phyloP scores from a whole-genome alignment of 2,888 invertebrate genomes.

The Conus canariensis region DNA sequence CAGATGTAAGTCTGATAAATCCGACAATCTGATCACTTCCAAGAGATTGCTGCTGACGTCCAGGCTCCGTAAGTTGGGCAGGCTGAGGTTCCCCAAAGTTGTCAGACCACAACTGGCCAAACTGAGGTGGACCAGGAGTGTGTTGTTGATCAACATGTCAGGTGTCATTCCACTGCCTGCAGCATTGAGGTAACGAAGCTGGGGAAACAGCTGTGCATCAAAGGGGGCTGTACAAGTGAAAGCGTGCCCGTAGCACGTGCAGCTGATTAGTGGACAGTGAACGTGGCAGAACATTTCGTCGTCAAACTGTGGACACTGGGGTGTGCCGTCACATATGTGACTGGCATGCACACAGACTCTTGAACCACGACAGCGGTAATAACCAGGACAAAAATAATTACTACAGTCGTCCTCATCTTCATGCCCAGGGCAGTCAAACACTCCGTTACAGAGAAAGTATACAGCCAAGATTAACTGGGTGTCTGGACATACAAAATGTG shows the following conservation, averaged over 20 bases:
- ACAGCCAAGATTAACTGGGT: neutral
- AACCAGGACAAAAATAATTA: neutral
- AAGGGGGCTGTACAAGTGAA: neutral
- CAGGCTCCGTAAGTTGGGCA: neutral
- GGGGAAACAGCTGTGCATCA: too few relatives aligned
- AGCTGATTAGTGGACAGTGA: neutral
- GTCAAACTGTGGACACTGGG: conserved; percentile 1
- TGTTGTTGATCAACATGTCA: too few relatives aligned
- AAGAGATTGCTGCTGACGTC: conserved; percentile 1
- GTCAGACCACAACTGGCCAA: too few relatives aligned
- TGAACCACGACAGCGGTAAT: neutral
- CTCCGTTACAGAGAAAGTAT: too few relatives aligned
- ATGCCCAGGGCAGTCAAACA: too few relatives aligned
- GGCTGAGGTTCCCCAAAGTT: neutral
- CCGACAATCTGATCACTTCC: neutral
- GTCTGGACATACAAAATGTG: neutral
- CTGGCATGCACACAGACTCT: neutral
- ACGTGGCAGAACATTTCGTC: conserved; percentile 2
- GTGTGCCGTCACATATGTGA: neutral
- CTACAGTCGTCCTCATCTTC: neutral
- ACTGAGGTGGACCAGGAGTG: too few relatives aligned
- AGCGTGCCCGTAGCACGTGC: conserved; percentile 16
- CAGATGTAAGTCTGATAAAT: neutral
- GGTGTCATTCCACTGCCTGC: too few relatives aligned
- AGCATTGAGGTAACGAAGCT: too few relatives aligned